Evolutionary conservation across 2,113 vertebrate species (phyloP).

Genomic region (Paradoxurus hermaphroditus): DNA sequence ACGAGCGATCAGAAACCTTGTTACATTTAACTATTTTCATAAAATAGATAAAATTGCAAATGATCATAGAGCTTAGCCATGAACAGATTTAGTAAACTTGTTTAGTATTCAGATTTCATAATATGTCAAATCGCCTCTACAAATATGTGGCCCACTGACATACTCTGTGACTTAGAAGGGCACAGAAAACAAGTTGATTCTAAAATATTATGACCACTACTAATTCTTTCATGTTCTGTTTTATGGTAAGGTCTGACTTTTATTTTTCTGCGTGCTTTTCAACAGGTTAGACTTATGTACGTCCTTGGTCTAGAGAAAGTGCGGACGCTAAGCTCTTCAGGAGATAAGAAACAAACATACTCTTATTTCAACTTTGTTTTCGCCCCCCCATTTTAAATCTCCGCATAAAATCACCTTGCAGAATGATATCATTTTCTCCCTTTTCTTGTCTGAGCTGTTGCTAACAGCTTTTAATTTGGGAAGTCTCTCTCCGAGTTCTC

Average conservation of each 20-base stretch:
- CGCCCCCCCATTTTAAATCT: constrained; percentile 49
- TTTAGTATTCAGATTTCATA: constrained; percentile 24
- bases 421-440: constrained; percentile 41
- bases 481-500: constrained; percentile 81
- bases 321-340: constrained; percentile 36
- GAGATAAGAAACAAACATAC: constrained; percentile 53
- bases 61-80: neutral
- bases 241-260: constrained; percentile 68
- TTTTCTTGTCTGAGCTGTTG: constrained; percentile 74
- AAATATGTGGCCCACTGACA: constrained; percentile 43
- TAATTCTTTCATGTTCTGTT: constrained; percentile 71
- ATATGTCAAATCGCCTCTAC: constrained; percentile 63
- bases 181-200: constrained; percentile 68
- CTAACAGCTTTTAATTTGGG: constrained; percentile 85
- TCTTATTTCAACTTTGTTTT: constrained; percentile 57
- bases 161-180: constrained; percentile 51
- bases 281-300: constrained; percentile 71
- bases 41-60: neutral
- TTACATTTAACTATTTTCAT: neutral
- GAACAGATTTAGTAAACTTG: neutral
- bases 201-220: constrained; percentile 65
- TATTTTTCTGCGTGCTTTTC: constrained; percentile 75
- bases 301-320: constrained; percentile 44
- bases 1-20: neutral
- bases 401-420: constrained; percentile 70